phyloP scores from a whole-genome alignment of 2,113 vertebrate species.

The Corapipo altera region DNA sequence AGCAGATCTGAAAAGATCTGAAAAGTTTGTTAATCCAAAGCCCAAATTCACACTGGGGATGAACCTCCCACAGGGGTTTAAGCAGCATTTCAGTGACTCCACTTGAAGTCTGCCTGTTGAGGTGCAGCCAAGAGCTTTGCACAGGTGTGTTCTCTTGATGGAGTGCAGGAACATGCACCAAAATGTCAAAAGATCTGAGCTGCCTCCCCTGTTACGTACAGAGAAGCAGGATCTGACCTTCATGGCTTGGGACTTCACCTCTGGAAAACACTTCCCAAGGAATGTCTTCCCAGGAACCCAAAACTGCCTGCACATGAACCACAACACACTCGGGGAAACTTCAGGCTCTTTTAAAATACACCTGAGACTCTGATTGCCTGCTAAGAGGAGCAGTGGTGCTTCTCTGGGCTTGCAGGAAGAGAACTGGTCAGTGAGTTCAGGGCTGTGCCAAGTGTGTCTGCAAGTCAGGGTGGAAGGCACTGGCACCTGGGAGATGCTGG shows the following conservation, averaged over 20 bases:
- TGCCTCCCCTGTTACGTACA: background rate
- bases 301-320: background rate
- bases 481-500: background rate
- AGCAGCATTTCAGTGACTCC: background rate
- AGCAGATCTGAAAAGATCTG: background rate
- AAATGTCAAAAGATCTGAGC: background rate
- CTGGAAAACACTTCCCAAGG: background rate
- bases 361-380: background rate
- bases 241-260: background rate
- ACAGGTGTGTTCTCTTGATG: background rate
- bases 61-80: background rate
- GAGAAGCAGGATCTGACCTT: background rate
- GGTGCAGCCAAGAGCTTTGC: background rate
- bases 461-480: background rate
- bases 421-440: background rate
- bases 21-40: background rate
- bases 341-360: background rate
- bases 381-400: background rate
- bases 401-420: background rate
- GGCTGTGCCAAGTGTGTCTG: background rate
- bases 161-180: background rate
- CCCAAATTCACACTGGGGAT: background rate
- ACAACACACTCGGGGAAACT: background rate
- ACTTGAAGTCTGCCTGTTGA: background rate
- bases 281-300: background rate